Base-by-base conservation (phyloP, 2,888 invertebrate genomes). In the Nemoura dubitans region DNA sequence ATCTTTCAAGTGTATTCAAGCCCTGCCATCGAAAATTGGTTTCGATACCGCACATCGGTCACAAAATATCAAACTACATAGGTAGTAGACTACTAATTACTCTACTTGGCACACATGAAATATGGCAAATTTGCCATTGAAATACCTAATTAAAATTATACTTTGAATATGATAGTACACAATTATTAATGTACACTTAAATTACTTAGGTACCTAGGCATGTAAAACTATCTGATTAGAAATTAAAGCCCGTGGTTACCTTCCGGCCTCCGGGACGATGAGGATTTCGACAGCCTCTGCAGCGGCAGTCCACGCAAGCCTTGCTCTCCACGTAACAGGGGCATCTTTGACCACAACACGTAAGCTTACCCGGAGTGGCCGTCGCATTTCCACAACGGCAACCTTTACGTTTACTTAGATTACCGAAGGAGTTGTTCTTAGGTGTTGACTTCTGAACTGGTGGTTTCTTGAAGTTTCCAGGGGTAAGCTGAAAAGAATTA, bases 301-400 rank as follows among this genome's bases (percentile, higher is more conserved):
- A 98, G 91, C 96, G 96, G 92, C 98, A 98, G 89, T 96, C 97
- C 6, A 96, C 93, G 90, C 98, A 98, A 0, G 97, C 96, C 91
- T 97, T 96, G 89, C 96, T 96, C 89, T 96, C 96, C 3, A 97
- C 97, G 91, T 98, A 98, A 92, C 98, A 98, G 0, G 98, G 97
- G 92, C 98, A 98, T 88, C 98, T 93, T 91, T 98, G 98, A 0
- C 98, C 98, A 90, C 98, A 97, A 90, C 98, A 98, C 0, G 98
- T 98, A 80, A 98, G 92, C 91, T 97, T 97, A 3, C 97, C 97
- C 0, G 98, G 97, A 26, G 96, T 96, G 0, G 96, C 95, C 0
- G 98, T 97, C 0, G 97, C 97, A 92, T 97, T 97, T 2, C 98
- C 98, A 92, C 98, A 98, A 87, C 98, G 94, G 91, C 98, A 98